These are phyloP conservation scores for Eucriotettix oculatus DNA, from an alignment of 2,888 invertebrate genomes.

Conservation along the genomic window DNA sequence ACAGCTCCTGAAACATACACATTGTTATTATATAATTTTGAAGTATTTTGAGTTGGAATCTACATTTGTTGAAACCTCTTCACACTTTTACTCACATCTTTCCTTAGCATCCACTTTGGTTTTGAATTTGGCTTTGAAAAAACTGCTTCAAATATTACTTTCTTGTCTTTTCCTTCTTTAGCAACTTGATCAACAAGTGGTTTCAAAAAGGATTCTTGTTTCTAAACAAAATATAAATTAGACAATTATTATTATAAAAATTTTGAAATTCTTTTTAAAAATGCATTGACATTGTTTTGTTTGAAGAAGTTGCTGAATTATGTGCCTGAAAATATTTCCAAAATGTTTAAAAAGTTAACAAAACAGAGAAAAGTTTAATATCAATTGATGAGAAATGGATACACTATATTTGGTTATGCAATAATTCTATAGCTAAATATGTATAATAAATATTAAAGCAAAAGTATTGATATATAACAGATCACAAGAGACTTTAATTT, in stretches of 20 bases:
- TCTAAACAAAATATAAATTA: constrained; percentile 35
- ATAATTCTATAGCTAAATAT: too few relatives aligned
- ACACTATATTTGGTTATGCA: too few relatives aligned
- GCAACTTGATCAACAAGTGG: constrained; percentile 87
- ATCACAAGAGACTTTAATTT: too few relatives aligned
- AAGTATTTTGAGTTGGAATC: not conserved
- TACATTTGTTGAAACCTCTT: not conserved
- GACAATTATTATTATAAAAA: not conserved
- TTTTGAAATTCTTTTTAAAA: too few relatives aligned
- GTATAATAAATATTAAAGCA: too few relatives aligned
- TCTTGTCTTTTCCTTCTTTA: constrained; percentile 92
- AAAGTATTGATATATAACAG: too few relatives aligned
- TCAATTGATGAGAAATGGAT: too few relatives aligned
- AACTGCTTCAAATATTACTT: constrained; percentile 80
- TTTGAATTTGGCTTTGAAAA: constrained; percentile 94
- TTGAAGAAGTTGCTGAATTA: too few relatives aligned
- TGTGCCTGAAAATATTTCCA: too few relatives aligned
- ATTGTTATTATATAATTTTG: not conserved
- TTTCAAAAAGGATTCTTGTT: constrained; percentile 86
- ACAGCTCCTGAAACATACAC: constrained; percentile 57
- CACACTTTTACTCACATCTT: constrained; percentile 58
- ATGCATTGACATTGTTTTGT: too few relatives aligned
- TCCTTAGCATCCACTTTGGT: constrained; percentile 81
- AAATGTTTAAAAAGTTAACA: too few relatives aligned
- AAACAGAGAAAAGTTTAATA: too few relatives aligned